Evolutionary conservation across 2,113 vertebrate genomes (phyloP).

Genomic region (Ardeotis arabs): DNA sequence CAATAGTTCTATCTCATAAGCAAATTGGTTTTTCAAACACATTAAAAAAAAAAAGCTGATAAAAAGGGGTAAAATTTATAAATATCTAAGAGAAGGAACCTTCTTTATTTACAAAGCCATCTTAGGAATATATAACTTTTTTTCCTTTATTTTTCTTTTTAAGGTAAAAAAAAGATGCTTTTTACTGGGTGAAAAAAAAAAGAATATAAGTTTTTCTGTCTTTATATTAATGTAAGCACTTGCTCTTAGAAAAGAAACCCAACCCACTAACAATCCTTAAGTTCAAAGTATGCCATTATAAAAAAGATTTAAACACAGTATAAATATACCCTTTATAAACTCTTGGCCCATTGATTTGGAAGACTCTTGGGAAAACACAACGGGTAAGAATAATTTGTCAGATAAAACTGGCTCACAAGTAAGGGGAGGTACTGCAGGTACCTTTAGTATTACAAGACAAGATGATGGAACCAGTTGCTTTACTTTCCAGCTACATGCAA

Average conservation of each 20-base stretch:
- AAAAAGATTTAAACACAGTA: not conserved
- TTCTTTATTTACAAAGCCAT: not conserved
- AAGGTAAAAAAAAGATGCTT: not conserved
- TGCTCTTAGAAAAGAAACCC: not conserved
- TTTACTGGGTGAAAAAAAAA: not conserved
- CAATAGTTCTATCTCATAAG: not conserved
- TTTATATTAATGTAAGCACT: not conserved
- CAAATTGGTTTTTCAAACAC: not conserved
- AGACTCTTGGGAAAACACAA: not conserved
- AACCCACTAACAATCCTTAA: not conserved
- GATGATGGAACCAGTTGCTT: not conserved
- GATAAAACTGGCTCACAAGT: not conserved
- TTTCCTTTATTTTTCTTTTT: not conserved
- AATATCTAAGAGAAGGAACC: not conserved
- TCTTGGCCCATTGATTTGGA: not conserved
- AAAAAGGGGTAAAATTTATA: not conserved
- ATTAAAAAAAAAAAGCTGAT: not conserved
- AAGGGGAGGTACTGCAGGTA: not conserved
- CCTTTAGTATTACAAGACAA: not conserved
- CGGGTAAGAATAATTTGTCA: not conserved
- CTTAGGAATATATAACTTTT: not conserved
- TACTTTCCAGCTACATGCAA: not conserved
- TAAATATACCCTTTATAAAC: not conserved
- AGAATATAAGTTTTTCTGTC: not conserved
- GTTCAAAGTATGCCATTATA: not conserved